Percentiles rank a stretch among this genome's conserved stretches.
phyloP scores from a whole-genome alignment of 2,888 invertebrate species.

The Autographa pulchrina region DNA sequence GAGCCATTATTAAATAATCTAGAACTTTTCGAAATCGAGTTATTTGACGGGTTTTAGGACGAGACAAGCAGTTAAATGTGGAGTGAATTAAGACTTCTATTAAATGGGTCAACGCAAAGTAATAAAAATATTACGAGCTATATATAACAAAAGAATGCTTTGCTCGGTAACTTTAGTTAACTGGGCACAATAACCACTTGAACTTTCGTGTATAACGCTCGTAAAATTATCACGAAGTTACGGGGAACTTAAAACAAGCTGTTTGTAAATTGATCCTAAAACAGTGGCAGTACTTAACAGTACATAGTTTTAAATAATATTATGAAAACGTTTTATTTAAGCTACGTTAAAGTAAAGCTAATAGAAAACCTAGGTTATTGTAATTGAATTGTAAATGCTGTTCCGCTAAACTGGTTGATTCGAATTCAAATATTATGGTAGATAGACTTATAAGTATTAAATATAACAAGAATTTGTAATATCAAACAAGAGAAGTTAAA shows the following conservation, averaged over 20 bases:
- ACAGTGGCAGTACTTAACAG: slow-evolving; percentile 61
- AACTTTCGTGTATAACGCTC: slow-evolving; percentile 83
- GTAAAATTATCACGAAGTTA: slow-evolving; percentile 84
- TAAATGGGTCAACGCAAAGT: slow-evolving; percentile 66
- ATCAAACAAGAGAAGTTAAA: background rate
- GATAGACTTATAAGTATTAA: background rate
- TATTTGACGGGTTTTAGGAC: slow-evolving; percentile 57
- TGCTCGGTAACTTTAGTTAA: slow-evolving; percentile 60
- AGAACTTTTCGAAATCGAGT: slow-evolving; percentile 19
- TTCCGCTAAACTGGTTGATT: background rate
- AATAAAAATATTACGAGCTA: slow-evolving; percentile 60
- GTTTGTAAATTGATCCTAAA: slow-evolving; percentile 80
- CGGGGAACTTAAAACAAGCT: slow-evolving; percentile 80
- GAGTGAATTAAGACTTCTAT: slow-evolving; percentile 55
- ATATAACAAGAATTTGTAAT: background rate
- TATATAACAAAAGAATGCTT: slow-evolving; percentile 62
- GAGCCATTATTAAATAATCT: slow-evolving; percentile 16
- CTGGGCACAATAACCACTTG: slow-evolving; percentile 69
- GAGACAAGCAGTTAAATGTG: slow-evolving; percentile 53
- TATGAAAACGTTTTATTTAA: slow-evolving; percentile 23
- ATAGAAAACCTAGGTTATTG: background rate
- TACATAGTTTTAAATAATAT: slow-evolving; percentile 38
- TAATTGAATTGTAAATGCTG: slow-evolving; percentile 3
- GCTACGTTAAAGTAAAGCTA: background rate
- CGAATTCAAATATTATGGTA: background rate